Conservation (phyloP, 2,113 vertebrate species). For the Sus scrofa region T2T-Sscrofa CM000814.6:106763001-106763500, state of each 20-base stretch:
- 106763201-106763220: background rate
- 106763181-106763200: background rate
- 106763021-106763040: background rate
- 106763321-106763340: background rate
- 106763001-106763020: background rate
- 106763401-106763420: background rate
- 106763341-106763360: background rate
- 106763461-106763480: background rate
- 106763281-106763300: background rate
- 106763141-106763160: background rate
- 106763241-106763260: background rate
- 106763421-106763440: background rate
- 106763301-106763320: background rate
- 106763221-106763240: background rate
- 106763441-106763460: background rate
- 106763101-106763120: background rate
- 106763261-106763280: background rate
- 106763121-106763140: background rate
- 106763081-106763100: background rate
- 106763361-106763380: background rate
- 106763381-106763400: background rate
- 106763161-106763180: background rate
- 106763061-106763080: background rate
- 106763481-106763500: background rate
- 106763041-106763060: background rate